Evolutionary conservation across 2,797 vertebrate species (phyloP), one percentile per base, ranked within the genome.

Genomic region (Megalops cyprinoides): DNA sequence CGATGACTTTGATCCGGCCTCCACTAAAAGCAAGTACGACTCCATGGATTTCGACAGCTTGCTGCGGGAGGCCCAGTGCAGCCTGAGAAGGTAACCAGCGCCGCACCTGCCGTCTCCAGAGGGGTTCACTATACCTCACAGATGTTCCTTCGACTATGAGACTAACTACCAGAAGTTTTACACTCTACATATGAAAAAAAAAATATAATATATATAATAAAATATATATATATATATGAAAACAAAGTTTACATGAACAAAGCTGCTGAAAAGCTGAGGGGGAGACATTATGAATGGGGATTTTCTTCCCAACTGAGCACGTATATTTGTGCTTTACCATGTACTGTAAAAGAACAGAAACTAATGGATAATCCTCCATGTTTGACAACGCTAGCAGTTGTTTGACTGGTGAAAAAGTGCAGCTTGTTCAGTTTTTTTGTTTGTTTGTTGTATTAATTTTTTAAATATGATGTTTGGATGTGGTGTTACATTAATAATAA

Each of bases 41-140:
- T 98, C 97, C 91, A 96, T 99, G 96, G 98, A 99, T 96, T 99
- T 99, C 86, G 98, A 99, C 95, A 99, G 97, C 96, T 97, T 99
- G 96, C 96, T 99, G 87, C 96, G 92, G 91, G 98, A 99, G 94
- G 98, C 97, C 86, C 98, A 99, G 93, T 93, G 95, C 92, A 98
- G 98, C 93, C 95, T 99, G 92, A 96, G 96, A 92, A 99, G 97
- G 97, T 99, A 98, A 99, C 96, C 90, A 92, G 95, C 88, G 87
- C 89, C 89, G 88, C 89, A 86, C 87, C 90, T 73, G 90, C 91
- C 86, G 90, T 89, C 89, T 86, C 67, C 79, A 74, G 94, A 94
- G 95, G 95, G 94, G 94, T 93, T 93, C 89, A 89, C 88, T 95
- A 97, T 97, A 98, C 96, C 96, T 98, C 97, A 96, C 87, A 91